Percentiles rank a stretch among this genome's conserved stretches.
phyloP scores from a whole-genome alignment of 1,140 invertebrate genomes.

The Drosophila nannoptera region DNA sequence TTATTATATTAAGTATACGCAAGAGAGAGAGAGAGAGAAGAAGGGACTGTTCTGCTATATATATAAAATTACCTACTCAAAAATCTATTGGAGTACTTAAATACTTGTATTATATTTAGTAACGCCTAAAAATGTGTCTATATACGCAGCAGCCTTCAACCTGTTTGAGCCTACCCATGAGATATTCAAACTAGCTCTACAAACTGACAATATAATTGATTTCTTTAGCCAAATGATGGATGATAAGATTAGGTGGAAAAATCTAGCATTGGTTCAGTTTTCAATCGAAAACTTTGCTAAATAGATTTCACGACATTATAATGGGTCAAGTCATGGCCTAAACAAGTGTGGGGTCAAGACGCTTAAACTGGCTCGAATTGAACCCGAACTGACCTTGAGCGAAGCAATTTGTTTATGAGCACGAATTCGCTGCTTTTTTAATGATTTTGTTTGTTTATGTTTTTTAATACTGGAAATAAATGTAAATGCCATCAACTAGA shows the following conservation, averaged over 20 bases:
- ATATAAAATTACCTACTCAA: too few relatives aligned
- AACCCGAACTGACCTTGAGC: not conserved
- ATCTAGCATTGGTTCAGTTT: not conserved
- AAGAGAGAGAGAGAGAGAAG: too few relatives aligned
- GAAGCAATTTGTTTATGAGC: too few relatives aligned
- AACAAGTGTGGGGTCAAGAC: not conserved
- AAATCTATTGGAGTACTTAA: too few relatives aligned
- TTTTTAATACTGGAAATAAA: too few relatives aligned
- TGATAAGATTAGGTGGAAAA: not conserved
- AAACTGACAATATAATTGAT: constrained; percentile 4
- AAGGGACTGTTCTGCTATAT: too few relatives aligned
- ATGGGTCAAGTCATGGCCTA: constrained; percentile 4
- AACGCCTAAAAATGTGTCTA: not conserved
- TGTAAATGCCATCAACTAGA: too few relatives aligned
- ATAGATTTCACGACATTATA: constrained; percentile 3
- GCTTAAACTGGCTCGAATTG: not conserved
- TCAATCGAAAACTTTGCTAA: not conserved
- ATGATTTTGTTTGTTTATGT: not conserved
- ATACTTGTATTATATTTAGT: too few relatives aligned
- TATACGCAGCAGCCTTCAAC: not conserved
- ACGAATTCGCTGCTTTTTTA: too few relatives aligned
- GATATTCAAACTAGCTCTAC: not conserved
- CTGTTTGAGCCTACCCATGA: not conserved
- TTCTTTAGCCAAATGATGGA: constrained; percentile 1
- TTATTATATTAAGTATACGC: too few relatives aligned